phyloP scores from a whole-genome alignment of 1,140 invertebrate genomes.

The Coelopa frigida region DNA sequence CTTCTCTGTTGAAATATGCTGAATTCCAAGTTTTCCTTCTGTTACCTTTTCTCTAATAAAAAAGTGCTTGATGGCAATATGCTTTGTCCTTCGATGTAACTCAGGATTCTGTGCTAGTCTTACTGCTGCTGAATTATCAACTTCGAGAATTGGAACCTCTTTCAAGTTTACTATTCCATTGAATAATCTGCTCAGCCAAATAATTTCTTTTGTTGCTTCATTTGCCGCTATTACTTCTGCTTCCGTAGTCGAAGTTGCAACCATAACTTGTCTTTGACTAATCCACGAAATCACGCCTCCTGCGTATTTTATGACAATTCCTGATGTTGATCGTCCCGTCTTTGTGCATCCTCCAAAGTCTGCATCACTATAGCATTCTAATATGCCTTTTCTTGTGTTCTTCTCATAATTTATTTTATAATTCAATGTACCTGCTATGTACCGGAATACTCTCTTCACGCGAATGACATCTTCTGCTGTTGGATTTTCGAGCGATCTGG shows the following conservation, averaged over 20 bases:
- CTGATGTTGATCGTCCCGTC: conserved; percentile 32
- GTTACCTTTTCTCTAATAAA: conserved; percentile 33
- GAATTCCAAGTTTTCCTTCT: conserved; percentile 15
- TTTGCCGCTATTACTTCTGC: conserved; percentile 46
- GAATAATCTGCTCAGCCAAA: conserved; percentile 31
- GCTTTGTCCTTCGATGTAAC: conserved; percentile 43
- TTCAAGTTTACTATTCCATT: background rate
- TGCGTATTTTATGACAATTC: conserved; percentile 27
- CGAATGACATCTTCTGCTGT: conserved; percentile 24
- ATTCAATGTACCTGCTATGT: conserved; percentile 30
- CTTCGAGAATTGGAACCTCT: conserved; percentile 15
- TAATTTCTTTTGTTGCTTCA: conserved; percentile 39
- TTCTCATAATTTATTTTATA: too few relatives aligned
- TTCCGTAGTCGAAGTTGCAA: conserved; percentile 44
- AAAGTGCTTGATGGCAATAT: conserved; percentile 40
- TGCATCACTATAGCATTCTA: conserved; percentile 38
- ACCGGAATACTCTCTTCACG: conserved; percentile 35
- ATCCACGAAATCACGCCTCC: conserved; percentile 34
- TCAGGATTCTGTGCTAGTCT: too few relatives aligned
- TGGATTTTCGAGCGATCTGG: conserved; percentile 39
- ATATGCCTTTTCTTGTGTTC: too few relatives aligned
- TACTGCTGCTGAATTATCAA: too few relatives aligned
- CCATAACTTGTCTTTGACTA: conserved; percentile 34
- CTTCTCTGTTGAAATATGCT: conserved; percentile 16
- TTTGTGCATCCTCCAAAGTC: conserved; percentile 33